These are phyloP conservation scores for Nerophis lumbriciformis DNA, from an alignment of 2,113 vertebrate species.

Conservation along the genomic window DNA sequence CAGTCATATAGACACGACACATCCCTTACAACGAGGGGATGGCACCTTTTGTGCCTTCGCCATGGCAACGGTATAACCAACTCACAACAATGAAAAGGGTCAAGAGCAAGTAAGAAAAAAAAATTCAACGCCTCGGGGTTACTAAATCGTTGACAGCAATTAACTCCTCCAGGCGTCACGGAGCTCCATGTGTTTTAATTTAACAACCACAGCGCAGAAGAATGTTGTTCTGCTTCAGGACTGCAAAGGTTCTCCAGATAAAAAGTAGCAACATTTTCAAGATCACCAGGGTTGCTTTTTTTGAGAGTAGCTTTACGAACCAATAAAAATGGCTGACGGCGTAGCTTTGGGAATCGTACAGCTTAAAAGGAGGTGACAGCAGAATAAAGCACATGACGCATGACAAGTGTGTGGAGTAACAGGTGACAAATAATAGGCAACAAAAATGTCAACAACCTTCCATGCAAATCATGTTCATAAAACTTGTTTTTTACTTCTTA, in stretches of 20 bases:
- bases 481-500: not conserved
- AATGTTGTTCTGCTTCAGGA: not conserved
- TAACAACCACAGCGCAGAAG: not conserved
- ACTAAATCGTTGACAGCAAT: constrained; percentile 4
- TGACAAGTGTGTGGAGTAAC: not conserved
- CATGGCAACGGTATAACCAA: constrained; percentile 47
- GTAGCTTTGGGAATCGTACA: not conserved
- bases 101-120: constrained; percentile 15
- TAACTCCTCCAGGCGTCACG: not conserved
- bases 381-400: not conserved
- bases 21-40: constrained; percentile 5
- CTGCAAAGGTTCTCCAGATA: not conserved
- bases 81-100: constrained; percentile 29
- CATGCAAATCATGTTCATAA: not conserved
- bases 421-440: not conserved
- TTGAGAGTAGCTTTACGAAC: constrained; percentile 16
- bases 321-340: not conserved
- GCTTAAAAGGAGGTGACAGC: not conserved
- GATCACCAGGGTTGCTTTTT: constrained; percentile 13
- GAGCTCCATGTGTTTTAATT: constrained; percentile 5
- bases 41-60: constrained; percentile 19
- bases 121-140: constrained; percentile 8
- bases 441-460: not conserved
- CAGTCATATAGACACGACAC: constrained; percentile 16
- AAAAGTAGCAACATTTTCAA: not conserved